Evolutionary conservation across 1,140 invertebrate species (phyloP), one percentile per base, ranked within the genome.

Genomic region (Saxidomus purpurata): DNA sequence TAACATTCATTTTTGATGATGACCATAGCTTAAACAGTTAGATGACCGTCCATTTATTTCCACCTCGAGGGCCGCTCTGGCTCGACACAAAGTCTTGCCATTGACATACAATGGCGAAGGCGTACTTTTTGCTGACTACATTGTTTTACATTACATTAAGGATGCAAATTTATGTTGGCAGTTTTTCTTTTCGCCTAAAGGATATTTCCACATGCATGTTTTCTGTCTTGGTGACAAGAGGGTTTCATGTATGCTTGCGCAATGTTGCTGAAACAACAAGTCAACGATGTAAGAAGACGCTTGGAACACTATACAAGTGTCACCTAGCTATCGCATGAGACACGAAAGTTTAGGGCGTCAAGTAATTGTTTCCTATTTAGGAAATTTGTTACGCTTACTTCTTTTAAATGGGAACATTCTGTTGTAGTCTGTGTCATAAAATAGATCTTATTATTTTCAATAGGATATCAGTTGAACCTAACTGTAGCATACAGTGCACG

Each of bases 1-100:
- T 76, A 36, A 85, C 83, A 85, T 85, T 74, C 52, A 85, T 85
- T 31, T 76, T 52, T 67, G 43, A 79, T 79, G 76, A 79, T 79
- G 76, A 79, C 76, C 76, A 55, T 52, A 19, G 9, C 28, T 59
- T n/a, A 25, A 25, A 31, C 49, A n/a, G 76, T 79, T 71, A 52
- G 76, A 52, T 79, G 76, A 36, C 25, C 76, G 25, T 59, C 49
- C 15, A 49, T 49, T 55, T 1, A 31, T 52, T 52, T 38, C 19
- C 40, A 55, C 49, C 47, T 38, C 47, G 28, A 38, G 49, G 49
- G 47, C 1, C 34, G 25, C 9, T 52, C 55, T 79, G 1, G 22
- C 36, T 28, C 36, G n/a, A n/a, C n/a, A n/a, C n/a, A n/a, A n/a
- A n/a, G n/a, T n/a, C n/a, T 15, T 38, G 47, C 8, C 47, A 4